phyloP scores from a whole-genome alignment of 2,113 vertebrate species.

The Tragelaphus scriptus region DNA sequence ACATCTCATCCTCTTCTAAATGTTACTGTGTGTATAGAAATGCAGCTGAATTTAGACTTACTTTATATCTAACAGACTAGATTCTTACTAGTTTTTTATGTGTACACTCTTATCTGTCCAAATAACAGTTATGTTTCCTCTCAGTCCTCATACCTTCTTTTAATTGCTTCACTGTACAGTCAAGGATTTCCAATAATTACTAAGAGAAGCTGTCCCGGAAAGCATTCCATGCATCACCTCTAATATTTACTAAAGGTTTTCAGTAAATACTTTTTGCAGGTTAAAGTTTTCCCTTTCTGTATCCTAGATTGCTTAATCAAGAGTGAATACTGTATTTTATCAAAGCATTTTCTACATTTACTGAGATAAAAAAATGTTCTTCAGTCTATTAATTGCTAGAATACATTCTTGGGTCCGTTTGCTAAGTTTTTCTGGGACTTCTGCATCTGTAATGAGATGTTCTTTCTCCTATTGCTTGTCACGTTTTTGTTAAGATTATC shows the following conservation, averaged over 20 bases:
- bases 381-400: not conserved
- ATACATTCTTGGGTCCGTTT: not conserved
- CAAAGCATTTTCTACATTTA: not conserved
- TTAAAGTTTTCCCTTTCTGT: not conserved
- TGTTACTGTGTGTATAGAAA: constrained; percentile 9
- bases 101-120: not conserved
- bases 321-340: not conserved
- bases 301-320: not conserved
- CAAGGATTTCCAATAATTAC: not conserved
- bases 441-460: not conserved
- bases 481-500: not conserved
- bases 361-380: not conserved
- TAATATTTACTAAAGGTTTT: not conserved
- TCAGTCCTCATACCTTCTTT: not conserved
- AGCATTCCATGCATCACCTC: not conserved
- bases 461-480: not conserved
- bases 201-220: not conserved
- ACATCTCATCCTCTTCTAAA: not conserved
- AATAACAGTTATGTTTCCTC: not conserved
- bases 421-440: not conserved
- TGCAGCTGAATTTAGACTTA: not conserved
- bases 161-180: not conserved
- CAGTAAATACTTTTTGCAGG: not conserved
- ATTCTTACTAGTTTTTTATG: not conserved
- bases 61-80: not conserved